Conservation (phyloP, 2,888 invertebrate genomes). For the Lasioglossum malachurum region DNA sequence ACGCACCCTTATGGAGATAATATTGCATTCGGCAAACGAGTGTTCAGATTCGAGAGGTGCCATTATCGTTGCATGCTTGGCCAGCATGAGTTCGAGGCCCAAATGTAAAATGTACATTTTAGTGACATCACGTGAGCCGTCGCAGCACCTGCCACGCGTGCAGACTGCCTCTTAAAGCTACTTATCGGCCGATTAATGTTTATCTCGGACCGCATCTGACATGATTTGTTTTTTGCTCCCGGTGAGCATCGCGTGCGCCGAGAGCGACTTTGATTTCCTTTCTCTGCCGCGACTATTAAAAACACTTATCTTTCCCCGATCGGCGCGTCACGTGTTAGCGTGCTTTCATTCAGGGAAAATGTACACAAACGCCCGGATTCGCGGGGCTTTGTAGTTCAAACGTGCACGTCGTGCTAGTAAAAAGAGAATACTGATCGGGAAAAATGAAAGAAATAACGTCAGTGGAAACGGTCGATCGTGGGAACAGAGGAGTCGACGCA, state of each 20-base stretch:
- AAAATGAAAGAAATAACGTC: not conserved
- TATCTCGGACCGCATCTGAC: conserved; percentile 19
- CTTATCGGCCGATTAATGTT: conserved; percentile 24
- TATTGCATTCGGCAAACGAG: not conserved
- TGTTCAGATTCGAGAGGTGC: not conserved
- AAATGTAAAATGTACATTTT: conserved; percentile 27
- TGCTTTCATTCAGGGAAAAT: not conserved
- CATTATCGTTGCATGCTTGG: conserved; percentile 17
- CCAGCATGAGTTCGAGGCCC: conserved; percentile 21
- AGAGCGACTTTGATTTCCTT: not conserved
- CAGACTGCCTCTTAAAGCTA: conserved; percentile 34
- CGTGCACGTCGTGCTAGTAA: not conserved
- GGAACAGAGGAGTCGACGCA: not conserved
- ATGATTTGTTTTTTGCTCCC: not conserved
- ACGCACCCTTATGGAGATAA: too few relatives aligned
- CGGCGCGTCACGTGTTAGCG: not conserved
- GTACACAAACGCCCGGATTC: not conserved
- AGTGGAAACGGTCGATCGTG: not conserved
- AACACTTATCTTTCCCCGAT: not conserved
- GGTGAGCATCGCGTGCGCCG: too few relatives aligned
- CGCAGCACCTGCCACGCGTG: conserved; percentile 35
- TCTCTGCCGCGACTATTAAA: not conserved
- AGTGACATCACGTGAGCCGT: conserved; percentile 28
- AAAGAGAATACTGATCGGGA: not conserved
- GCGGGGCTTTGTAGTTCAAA: not conserved